A percentile compares a stretch with the other conserved stretches of the same genome.
Conservation (phyloP, 2,113 vertebrate genomes). For the Spheniscus mendiculus region DNA sequence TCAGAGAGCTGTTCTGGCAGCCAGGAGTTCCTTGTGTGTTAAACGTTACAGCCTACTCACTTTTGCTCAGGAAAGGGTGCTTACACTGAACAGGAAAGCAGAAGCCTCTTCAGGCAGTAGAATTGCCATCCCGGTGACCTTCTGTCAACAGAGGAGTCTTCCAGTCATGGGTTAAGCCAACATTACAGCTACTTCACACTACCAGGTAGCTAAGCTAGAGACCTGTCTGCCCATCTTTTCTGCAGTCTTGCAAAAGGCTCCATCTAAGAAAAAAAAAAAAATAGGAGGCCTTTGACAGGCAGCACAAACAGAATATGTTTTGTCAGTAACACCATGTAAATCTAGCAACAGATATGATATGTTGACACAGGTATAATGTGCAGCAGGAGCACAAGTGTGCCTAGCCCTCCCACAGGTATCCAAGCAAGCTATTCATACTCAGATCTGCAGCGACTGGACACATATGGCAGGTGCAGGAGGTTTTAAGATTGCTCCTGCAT, state of each 20-base stretch:
- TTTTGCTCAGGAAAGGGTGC: background rate
- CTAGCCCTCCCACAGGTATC: slow-evolving; percentile 23
- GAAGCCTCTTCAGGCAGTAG: background rate
- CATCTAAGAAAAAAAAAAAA: background rate
- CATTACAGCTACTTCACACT: background rate
- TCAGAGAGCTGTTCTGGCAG: background rate
- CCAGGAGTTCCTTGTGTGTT: background rate
- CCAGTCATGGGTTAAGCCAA: slow-evolving; percentile 31
- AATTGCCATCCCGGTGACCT: background rate
- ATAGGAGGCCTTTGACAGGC: background rate
- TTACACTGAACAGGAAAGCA: background rate
- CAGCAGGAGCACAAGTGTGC: slow-evolving; percentile 3
- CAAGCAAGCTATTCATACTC: background rate
- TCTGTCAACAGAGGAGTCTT: slow-evolving; percentile 33
- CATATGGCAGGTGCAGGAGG: slow-evolving; percentile 1
- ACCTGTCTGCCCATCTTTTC: background rate
- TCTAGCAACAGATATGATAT: background rate
- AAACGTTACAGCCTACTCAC: background rate
- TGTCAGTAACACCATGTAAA: slow-evolving; percentile 27
- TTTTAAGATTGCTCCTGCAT: background rate
- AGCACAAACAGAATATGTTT: slow-evolving; percentile 18
- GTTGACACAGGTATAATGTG: background rate
- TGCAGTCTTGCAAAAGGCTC: background rate
- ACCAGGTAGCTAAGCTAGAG: background rate
- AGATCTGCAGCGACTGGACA: background rate